phyloP scores from a whole-genome alignment of 2,113 vertebrate genomes.

The Pteruthius melanotis region DNA sequence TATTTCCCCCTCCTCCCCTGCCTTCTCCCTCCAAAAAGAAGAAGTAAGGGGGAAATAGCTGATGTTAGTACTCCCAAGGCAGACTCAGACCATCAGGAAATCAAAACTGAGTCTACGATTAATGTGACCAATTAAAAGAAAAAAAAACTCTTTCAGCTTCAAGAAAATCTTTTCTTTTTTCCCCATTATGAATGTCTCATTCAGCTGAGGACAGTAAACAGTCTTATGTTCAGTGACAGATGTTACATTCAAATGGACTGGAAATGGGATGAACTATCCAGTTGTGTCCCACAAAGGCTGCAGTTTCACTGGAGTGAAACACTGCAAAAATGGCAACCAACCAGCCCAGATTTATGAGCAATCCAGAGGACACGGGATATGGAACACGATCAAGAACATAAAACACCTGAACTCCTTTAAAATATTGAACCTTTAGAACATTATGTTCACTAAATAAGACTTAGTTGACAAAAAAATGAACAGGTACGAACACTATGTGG shows the following conservation, averaged over 20 bases:
- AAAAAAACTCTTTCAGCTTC: background rate
- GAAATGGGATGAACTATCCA: constrained; percentile 1
- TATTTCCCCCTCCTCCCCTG: background rate
- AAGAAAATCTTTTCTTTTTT: background rate
- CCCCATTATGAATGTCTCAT: background rate
- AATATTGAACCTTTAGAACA: background rate
- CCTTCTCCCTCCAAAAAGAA: background rate
- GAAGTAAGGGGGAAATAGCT: background rate
- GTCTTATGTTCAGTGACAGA: background rate
- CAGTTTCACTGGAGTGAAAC: background rate
- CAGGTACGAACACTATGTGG: background rate
- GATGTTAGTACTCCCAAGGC: background rate
- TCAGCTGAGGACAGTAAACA: background rate
- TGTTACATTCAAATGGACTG: background rate
- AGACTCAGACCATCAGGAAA: background rate
- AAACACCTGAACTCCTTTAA: constrained; percentile 19
- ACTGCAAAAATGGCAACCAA: background rate
- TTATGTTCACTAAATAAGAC: constrained; percentile 22
- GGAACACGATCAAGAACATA: background rate
- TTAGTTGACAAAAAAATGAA: background rate
- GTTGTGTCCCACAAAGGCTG: background rate
- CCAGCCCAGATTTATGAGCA: background rate
- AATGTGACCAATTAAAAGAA: background rate
- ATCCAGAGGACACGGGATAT: background rate
- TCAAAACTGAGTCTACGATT: background rate